Evolutionary conservation across 2,888 invertebrate genomes (phyloP).

Genomic region (Tineola bisselliella): DNA sequence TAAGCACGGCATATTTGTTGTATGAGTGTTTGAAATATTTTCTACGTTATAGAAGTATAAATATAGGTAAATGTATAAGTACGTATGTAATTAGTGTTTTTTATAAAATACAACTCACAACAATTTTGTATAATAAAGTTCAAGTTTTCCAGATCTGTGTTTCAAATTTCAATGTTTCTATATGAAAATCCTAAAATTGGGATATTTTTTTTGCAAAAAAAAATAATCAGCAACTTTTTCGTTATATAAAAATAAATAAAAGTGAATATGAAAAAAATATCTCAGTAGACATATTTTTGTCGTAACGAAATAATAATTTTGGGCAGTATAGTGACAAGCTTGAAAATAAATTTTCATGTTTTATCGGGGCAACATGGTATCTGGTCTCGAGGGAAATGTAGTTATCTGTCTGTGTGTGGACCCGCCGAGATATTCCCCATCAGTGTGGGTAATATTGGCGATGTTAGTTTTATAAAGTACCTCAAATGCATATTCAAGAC

Average conservation of each 20-base stretch:
- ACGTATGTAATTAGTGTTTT: too few species aligned
- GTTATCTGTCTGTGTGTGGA: background rate
- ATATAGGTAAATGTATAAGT: too few species aligned
- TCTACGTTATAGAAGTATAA: too few species aligned
- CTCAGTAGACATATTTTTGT: background rate
- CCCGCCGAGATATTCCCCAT: background rate
- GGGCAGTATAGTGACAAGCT: background rate
- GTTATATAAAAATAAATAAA: too few species aligned
- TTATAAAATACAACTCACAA: too few species aligned
- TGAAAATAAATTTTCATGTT: constrained; percentile 2
- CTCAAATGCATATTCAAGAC: background rate
- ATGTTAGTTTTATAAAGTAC: background rate
- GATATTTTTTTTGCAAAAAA: too few species aligned
- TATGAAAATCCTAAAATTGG: background rate
- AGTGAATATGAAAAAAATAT: background rate
- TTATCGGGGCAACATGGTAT: constrained; percentile 6
- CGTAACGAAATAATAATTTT: background rate
- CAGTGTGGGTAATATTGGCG: background rate
- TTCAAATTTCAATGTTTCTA: background rate
- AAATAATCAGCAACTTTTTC: too few species aligned
- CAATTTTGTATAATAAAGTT: background rate
- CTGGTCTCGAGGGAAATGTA: constrained; percentile 2
- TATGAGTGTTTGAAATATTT: too few species aligned
- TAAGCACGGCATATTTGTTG: too few species aligned
- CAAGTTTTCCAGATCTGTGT: background rate